A percentile compares a stretch with the other conserved stretches of the same genome.
Evolutionary conservation across 2,797 vertebrate genomes (phyloP).

Genomic region (Tadarida brasiliensis): DNA sequence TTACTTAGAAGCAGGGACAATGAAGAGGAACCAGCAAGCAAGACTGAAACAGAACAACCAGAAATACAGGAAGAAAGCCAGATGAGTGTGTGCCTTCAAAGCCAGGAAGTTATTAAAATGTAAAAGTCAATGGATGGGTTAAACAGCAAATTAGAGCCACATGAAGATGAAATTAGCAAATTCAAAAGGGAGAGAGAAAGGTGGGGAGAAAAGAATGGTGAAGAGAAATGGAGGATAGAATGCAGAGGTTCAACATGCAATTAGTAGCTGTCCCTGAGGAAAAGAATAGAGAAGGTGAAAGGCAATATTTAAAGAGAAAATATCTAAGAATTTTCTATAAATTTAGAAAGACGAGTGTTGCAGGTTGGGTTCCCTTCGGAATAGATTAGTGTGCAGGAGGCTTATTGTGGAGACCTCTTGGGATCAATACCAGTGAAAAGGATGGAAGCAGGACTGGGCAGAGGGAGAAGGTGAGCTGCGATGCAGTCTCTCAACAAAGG

Average conservation of each 20-base stretch:
- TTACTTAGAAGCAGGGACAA: neutral
- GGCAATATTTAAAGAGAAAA: slow-evolving; percentile 26
- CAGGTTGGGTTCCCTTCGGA: neutral
- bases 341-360: neutral
- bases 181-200: neutral
- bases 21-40: slow-evolving; percentile 52
- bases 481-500: neutral
- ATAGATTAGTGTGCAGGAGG: neutral
- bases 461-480: neutral
- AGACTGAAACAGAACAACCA: slow-evolving; percentile 47
- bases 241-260: neutral
- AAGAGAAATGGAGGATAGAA: neutral
- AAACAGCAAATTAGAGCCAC: neutral
- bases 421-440: neutral
- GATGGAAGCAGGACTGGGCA: neutral
- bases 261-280: neutral
- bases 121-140: neutral
- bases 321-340: neutral
- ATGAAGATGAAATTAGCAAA: neutral
- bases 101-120: slow-evolving; percentile 36
- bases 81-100: neutral
- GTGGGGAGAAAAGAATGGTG: too few relatives aligned
- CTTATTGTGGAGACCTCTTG: neutral
- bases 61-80: slow-evolving; percentile 48
- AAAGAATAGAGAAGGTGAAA: neutral